phyloP scores from a whole-genome alignment of 2,888 invertebrate genomes.

The Cryptophagus acutangulus region DNA sequence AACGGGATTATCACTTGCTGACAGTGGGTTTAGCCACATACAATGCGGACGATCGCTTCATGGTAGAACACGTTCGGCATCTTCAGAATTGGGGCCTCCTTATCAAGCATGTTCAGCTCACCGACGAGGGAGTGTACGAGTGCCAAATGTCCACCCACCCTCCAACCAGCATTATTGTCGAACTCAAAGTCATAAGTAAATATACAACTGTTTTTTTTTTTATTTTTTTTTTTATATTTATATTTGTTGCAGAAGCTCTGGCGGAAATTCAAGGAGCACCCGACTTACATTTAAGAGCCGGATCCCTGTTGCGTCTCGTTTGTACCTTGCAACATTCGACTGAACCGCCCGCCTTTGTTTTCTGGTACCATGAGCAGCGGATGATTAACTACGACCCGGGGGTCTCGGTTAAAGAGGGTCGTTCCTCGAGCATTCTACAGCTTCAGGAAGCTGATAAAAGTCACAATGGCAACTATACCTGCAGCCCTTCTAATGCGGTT shows the following conservation, averaged over 20 bases:
- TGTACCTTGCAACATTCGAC: constrained; percentile 55
- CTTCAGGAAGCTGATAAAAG: constrained; percentile 58
- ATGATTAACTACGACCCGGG: constrained; percentile 61
- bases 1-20: constrained; percentile 63
- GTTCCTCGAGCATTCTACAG: constrained; percentile 62
- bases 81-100: constrained; percentile 61
- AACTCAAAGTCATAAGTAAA: constrained; percentile 71
- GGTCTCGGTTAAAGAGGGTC: constrained; percentile 52
- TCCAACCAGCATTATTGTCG: constrained; percentile 68
- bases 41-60: constrained; percentile 62
- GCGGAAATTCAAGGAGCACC: constrained; percentile 58
- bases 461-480: constrained; percentile 68
- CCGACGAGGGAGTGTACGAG: constrained; percentile 71
- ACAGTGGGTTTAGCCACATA: constrained; percentile 67
- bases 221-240: constrained; percentile 2
- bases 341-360: constrained; percentile 56
- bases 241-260: constrained; percentile 50
- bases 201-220: constrained; percentile 17
- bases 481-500: constrained; percentile 61
- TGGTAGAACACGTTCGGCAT: constrained; percentile 59
- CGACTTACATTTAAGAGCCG: constrained; percentile 57
- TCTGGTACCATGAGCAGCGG: constrained; percentile 58
- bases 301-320: constrained; percentile 55
- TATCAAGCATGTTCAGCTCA: constrained; percentile 65
- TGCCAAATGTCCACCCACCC: constrained; percentile 80